Evolutionary conservation across 2,113 vertebrate genomes (phyloP).

Genomic region (Notothenia rossii): DNA sequence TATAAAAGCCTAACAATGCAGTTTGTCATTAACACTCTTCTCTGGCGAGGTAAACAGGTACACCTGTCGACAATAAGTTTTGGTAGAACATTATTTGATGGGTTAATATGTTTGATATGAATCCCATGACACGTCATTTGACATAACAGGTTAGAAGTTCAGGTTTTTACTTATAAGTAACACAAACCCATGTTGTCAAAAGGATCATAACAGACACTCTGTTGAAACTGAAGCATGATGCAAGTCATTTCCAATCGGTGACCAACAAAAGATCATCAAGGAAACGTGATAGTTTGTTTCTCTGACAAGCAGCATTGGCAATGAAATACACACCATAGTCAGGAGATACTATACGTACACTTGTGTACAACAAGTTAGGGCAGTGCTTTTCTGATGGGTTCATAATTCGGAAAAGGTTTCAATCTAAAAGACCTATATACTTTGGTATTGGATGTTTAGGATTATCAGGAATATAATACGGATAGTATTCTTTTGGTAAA

Average conservation of each 20-base stretch:
- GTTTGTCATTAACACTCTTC: not conserved
- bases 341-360: conserved; percentile 3
- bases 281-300: conserved; percentile 71
- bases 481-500: not conserved
- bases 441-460: no score
- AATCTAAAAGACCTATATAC: no score
- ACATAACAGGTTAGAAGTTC: not conserved
- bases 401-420: no score
- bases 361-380: not conserved
- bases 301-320: conserved; percentile 25
- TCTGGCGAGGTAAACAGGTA: no score
- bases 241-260: conserved; percentile 25
- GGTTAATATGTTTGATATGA: not conserved
- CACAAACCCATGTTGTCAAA: conserved; percentile 1
- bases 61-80: not conserved
- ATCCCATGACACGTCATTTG: no score
- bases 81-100: not conserved
- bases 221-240: conserved; percentile 22
- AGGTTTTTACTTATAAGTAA: not conserved
- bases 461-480: not conserved
- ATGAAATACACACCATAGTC: conserved; percentile 47
- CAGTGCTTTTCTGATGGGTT: not conserved
- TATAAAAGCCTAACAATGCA: not conserved
- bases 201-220: conserved; percentile 17
- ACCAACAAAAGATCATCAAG: conserved; percentile 40